Evolutionary conservation across 2,888 invertebrate species (phyloP).

Genomic region (Caenorhabditis sp.): DNA sequence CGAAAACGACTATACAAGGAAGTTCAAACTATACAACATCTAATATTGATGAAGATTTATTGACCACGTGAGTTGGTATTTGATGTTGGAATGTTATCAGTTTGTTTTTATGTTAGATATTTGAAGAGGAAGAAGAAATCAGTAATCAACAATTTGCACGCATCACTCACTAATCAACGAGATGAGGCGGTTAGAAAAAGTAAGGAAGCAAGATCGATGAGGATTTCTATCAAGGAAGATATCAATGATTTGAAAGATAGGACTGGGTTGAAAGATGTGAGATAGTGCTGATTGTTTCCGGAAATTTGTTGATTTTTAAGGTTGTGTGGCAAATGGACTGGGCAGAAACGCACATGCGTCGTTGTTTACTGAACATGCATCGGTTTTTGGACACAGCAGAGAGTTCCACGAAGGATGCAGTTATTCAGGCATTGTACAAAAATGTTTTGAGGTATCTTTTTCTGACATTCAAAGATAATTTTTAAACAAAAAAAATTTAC

Average conservation of each 20-base stretch:
- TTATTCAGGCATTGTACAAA: constrained; percentile 50
- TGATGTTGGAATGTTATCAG: not conserved
- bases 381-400: constrained; percentile 55
- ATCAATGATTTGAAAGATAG: constrained; percentile 59
- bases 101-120: constrained; percentile 31
- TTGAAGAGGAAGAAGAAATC: constrained; percentile 42
- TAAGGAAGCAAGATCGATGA: constrained; percentile 43
- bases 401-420: constrained; percentile 40
- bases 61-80: constrained; percentile 36
- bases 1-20: not conserved
- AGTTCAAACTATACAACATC: constrained; percentile 10
- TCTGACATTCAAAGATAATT: not conserved
- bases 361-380: constrained; percentile 61
- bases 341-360: constrained; percentile 66
- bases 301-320: constrained; percentile 30
- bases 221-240: constrained; percentile 59
- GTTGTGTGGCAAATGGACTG: constrained; percentile 67
- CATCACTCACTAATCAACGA: constrained; percentile 42
- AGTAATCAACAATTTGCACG: constrained; percentile 37
- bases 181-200: constrained; percentile 57
- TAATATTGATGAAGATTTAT: constrained; percentile 45
- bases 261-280: constrained; percentile 59
- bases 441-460: constrained; percentile 37
- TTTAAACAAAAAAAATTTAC: not conserved
- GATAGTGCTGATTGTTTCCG: constrained; percentile 2